Evolutionary conservation across 2,113 vertebrate species (phyloP).

Genomic region (Notechis scutatus): DNA sequence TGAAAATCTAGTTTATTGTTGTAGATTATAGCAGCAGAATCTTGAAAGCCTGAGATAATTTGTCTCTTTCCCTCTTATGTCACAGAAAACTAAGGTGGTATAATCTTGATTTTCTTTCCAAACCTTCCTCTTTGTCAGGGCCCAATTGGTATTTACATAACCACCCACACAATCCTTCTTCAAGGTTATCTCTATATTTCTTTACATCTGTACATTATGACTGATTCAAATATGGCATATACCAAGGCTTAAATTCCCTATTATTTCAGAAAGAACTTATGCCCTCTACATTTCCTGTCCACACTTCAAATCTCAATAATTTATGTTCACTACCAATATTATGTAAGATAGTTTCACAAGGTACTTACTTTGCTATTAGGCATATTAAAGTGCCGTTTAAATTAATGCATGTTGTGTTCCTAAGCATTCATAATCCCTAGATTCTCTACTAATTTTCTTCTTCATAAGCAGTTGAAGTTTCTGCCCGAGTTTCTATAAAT

Average conservation of each 20-base stretch:
- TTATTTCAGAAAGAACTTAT: too few species aligned
- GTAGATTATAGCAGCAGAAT: background rate
- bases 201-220: background rate
- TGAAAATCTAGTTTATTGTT: background rate
- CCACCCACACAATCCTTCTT: background rate
- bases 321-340: background rate
- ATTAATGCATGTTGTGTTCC: conserved; percentile 19
- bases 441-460: background rate
- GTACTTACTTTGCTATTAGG: conserved; percentile 35
- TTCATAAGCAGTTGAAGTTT: background rate
- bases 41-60: background rate
- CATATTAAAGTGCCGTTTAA: conserved; percentile 13
- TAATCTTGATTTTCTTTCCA: background rate
- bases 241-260: background rate
- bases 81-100: background rate
- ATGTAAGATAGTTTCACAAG: conserved; percentile 36
- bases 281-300: background rate
- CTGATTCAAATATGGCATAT: background rate
- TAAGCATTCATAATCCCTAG: background rate
- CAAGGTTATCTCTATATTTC: background rate
- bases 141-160: background rate
- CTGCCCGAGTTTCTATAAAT: background rate
- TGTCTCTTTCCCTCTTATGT: background rate
- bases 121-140: background rate
- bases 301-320: background rate